Evolutionary conservation across 2,888 invertebrate species (phyloP).

Genomic region (Rotaria macrura): DNA sequence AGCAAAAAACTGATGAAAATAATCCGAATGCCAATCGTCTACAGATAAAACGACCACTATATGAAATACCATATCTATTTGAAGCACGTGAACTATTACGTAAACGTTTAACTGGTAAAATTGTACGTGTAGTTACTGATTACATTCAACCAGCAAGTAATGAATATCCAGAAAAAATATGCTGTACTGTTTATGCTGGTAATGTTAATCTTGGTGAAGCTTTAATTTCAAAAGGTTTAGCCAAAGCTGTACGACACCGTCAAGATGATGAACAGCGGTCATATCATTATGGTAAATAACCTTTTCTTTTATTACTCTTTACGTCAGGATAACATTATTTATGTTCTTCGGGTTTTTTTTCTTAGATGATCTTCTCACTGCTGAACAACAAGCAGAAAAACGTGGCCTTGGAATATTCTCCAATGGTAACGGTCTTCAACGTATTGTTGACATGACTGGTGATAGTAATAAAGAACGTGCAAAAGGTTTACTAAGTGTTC

Average conservation of each 20-base stretch:
- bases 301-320: background rate
- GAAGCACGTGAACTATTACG: constrained; percentile 92
- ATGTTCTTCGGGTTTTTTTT: background rate
- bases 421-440: background rate
- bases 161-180: constrained; percentile 70
- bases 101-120: constrained; percentile 86
- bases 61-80: constrained; percentile 96
- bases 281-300: background rate
- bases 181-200: constrained; percentile 77
- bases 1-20: constrained; percentile 26
- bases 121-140: constrained; percentile 62
- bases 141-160: constrained; percentile 70
- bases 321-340: too few relatives aligned
- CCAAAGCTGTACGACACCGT: constrained; percentile 79
- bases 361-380: constrained; percentile 26
- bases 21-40: background rate
- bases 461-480: constrained; percentile 59
- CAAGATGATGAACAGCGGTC: constrained; percentile 83
- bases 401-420: constrained; percentile 22
- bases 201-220: constrained; percentile 84
- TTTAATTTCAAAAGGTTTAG: constrained; percentile 77
- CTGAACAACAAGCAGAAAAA: constrained; percentile 31
- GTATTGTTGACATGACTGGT: constrained; percentile 32
- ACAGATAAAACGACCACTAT: constrained; percentile 61
- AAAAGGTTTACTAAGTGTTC: constrained; percentile 80